Evolutionary conservation across 2,888 invertebrate species (phyloP).

Genomic region (Cephus sareptanus): DNA sequence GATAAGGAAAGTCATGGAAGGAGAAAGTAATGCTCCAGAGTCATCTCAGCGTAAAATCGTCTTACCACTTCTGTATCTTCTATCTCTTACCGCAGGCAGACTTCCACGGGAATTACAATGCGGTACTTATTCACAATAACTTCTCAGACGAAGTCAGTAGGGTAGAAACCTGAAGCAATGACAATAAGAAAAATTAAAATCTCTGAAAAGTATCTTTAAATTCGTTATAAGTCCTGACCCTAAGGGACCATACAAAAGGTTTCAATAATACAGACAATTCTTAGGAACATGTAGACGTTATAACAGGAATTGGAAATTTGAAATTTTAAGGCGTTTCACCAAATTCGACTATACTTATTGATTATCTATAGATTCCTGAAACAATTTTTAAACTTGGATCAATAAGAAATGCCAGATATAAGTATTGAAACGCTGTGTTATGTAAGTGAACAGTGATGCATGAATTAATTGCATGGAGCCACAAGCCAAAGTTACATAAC

Average conservation of each 20-base stretch:
- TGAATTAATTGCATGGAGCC: neutral
- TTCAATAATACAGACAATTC: neutral
- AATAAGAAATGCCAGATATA: too few species aligned
- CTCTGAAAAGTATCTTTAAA: neutral
- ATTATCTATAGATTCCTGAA: neutral
- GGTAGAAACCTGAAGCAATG: neutral
- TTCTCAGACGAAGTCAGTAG: neutral
- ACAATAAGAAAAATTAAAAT: neutral
- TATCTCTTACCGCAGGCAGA: slow-evolving; percentile 39
- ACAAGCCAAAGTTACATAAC: neutral
- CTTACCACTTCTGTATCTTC: slow-evolving; percentile 35
- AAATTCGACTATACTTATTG: neutral
- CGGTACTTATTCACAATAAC: neutral
- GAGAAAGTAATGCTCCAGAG: slow-evolving; percentile 40
- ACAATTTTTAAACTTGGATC: neutral
- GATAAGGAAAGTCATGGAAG: slow-evolving; percentile 15
- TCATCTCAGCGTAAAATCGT: slow-evolving; percentile 49
- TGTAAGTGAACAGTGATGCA: neutral
- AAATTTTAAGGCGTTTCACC: neutral
- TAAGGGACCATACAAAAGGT: neutral
- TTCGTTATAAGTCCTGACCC: neutral
- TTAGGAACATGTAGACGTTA: neutral
- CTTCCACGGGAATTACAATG: slow-evolving; percentile 13
- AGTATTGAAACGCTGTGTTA: neutral
- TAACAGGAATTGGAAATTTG: neutral